Evolutionary conservation across 2,888 invertebrate genomes (phyloP), one percentile per base, ranked within the genome.

Genomic region (Flexamia atlantica): DNA sequence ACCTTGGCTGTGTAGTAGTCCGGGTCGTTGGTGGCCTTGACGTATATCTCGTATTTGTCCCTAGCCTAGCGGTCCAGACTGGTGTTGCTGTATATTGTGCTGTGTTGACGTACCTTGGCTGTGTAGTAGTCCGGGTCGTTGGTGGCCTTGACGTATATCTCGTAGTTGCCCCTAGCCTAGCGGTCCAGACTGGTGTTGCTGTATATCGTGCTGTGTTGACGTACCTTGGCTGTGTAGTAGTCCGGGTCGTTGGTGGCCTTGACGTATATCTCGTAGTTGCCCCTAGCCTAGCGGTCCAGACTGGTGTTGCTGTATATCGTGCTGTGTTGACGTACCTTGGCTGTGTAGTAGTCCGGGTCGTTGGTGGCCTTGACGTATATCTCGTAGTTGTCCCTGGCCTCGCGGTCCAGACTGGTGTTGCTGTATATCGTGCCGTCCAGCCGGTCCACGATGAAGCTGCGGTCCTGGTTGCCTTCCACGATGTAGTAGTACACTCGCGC

Each of bases 401-500:
- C 98, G 84, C 97, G 92, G 89, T 98, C 98, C 87, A 98, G 94
- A 1, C 95, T 94, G 86, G 93, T 93, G 87, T 95, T 96, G 1
- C 97, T 94, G 87, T 94, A 94, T 81, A 98, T 92, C 86, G 94
- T 94, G 0, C 98, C 98, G 42, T 95, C 95, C 0, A 94, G 93
- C 88, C 95, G 94, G 89, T 97, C 96, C 14, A 98, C 92, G 80
- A 93, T 93, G 89, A 98, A 98, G 0, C 93, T 93, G 0, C 93
- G 93, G 84, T 95, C 94, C 84, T 95, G 94, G 89, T 97, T 97
- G 1, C 96, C 97, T 85, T 90, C 92, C 81, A 96, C 90, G 82
- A 97, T 92, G 88, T 97, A 97, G 89, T 97, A 97, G 90, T 95
- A 97, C 3, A 97, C 94, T 88, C 93, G 94, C 0, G 96, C 95